phyloP scores from a whole-genome alignment of 2,888 invertebrate genomes.

The Drosophila borborema region DNA sequence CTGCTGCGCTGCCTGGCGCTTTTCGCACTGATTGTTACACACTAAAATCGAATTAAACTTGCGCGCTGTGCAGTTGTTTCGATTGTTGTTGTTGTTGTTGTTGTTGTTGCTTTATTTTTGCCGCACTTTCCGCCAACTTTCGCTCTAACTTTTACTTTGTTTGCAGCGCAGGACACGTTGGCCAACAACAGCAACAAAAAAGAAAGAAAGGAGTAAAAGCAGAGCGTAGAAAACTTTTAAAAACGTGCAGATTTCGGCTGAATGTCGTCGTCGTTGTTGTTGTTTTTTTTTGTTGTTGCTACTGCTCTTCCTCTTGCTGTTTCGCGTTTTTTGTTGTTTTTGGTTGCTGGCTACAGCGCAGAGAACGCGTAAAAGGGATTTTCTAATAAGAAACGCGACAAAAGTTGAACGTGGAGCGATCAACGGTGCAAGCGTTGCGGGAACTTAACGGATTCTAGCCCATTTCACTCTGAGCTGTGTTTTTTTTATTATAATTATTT shows the following conservation, averaged over 20 bases:
- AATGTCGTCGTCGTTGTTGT: constrained; percentile 7
- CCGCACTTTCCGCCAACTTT: constrained; percentile 75
- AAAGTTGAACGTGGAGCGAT: constrained; percentile 51
- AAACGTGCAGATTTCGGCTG: constrained; percentile 53
- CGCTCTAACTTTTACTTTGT: constrained; percentile 78
- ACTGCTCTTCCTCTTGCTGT: constrained; percentile 4
- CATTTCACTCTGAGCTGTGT: constrained; percentile 24
- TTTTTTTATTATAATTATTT: constrained; percentile 53
- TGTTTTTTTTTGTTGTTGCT: constrained; percentile 2
- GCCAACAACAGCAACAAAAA: background rate
- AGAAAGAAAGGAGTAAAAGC: constrained; percentile 31
- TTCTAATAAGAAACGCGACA: constrained; percentile 56
- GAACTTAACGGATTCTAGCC: constrained; percentile 13
- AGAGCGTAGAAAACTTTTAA: constrained; percentile 49
- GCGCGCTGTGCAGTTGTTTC: constrained; percentile 44
- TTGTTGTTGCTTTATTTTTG: constrained; percentile 42
- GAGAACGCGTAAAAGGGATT: constrained; percentile 63
- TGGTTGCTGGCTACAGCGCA: constrained; percentile 24
- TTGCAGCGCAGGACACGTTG: constrained; percentile 57
- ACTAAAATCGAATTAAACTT: constrained; percentile 81
- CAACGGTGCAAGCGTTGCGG: constrained; percentile 8
- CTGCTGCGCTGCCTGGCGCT: constrained; percentile 48
- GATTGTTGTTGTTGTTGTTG: constrained; percentile 23
- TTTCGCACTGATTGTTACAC: constrained; percentile 75
- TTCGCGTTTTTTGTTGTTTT: constrained; percentile 16